Evolutionary conservation across 2,888 invertebrate genomes (phyloP), one percentile per base, ranked within the genome.

Genomic region (Aleiodes testaceus): DNA sequence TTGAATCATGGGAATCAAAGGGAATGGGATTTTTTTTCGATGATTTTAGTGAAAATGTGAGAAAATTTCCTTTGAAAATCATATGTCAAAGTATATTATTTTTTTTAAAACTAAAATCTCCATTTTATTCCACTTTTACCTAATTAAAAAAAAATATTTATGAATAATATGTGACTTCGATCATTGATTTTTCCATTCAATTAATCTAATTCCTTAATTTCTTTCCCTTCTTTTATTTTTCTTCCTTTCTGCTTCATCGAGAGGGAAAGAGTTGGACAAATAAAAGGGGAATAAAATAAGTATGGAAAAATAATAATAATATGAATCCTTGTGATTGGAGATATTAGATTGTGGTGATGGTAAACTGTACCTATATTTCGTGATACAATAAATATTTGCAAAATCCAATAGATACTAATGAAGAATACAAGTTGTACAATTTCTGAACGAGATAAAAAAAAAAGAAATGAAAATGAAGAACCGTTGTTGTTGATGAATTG

Each of bases 281-380:
- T 20, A 59, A 36, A 42, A 26, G 26, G 26, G 30, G 52, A 50
- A 63, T 30, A 65, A 20, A 72, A 69, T 7, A 59, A 55, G 30
- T 16, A 44, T n/a, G 59, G 63, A 44, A 64, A 69, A 74, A 74
- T 44, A 72, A 72, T 65, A 68, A 73, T 74, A 65, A 70, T 70
- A 74, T 75, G 77, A 78, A 63, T 65, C 45, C 36, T 67, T 67
- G 66, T 65, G 66, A 55, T 7, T 20, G 55, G 65, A 71, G 70
- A 66, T 50, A 42, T 22, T 44, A 20, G 45, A 53, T 47, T 49
- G 72, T 9, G 53, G 64, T 65, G 70, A 73, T 18, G 22, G 71
- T 65, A 77, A 74, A 72, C 74, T 66, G 75, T 76, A 74, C 75
- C 74, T 77, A 76, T 76, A 74, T 72, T 76, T 77, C 75, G 77